Evolutionary conservation across 2,888 invertebrate species (phyloP), one percentile per base, ranked within the genome.

Genomic region (Lampropteryx suffumata): DNA sequence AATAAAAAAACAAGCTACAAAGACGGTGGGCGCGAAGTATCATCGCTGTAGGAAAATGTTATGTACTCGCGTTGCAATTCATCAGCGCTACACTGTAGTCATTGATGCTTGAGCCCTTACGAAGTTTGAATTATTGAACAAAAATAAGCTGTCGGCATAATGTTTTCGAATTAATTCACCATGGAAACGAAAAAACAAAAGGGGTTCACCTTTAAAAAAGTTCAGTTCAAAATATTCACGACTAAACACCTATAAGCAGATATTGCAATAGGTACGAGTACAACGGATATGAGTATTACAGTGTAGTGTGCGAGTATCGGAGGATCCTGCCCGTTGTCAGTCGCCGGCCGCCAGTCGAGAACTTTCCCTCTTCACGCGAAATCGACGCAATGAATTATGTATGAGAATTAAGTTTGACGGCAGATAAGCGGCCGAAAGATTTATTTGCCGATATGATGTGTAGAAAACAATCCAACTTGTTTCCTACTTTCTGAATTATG

Each of bases 331-430:
- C n/a, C n/a, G n/a, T n/a, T 35, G 51, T 48, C 45, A 62, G 61
- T 64, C 75, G 74, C 72, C 79, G 76, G 71, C 64, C 68, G 67
- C 50, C 55, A 76, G 74, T 78, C 77, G 65, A 61, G 62, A 84
- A 83, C 71, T 83, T 83, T 81, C 75, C 78, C 76, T 79, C 78
- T 79, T 75, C 80, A 72, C 76, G 69, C 76, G 75, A 72, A 73
- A 82, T 82, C 82, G 76, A 78, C 82, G 79, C 79, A 62, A 86
- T 89, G 89, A 87, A 88, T 89, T 86, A 89, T 89, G 82, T 84
- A 88, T 86, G 79, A 83, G 86, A 87, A 89, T 89, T 87, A 88
- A 86, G 79, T 88, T 88, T 86, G 86, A 87, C 84, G 84, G 73
- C 76, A 85, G 89, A 89, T 89, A 89, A 87, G 83, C 82, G 81